Evolutionary conservation across 2,113 vertebrate genomes (phyloP).

Genomic region (Leptocoma aspasia): DNA sequence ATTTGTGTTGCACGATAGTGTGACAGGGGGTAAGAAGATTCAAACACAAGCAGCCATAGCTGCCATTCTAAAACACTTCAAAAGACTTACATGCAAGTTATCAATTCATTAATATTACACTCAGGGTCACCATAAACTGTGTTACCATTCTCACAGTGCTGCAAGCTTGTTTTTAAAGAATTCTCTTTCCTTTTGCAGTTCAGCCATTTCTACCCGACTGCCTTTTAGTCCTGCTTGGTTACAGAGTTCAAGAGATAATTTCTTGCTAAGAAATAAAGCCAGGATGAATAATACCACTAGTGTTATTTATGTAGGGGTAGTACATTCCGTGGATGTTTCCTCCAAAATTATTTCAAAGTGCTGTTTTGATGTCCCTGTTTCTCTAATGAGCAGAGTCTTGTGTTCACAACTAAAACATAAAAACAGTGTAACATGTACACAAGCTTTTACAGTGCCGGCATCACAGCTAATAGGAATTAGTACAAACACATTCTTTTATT

Average conservation of each 20-base stretch:
- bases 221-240: neutral
- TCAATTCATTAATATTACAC: neutral
- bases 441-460: neutral
- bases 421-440: neutral
- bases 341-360: slow-evolving; percentile 12
- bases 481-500: slow-evolving; percentile 46
- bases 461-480: neutral
- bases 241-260: neutral
- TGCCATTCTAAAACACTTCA: neutral
- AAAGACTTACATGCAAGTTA: neutral
- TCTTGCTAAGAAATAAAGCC: neutral
- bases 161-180: neutral
- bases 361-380: neutral
- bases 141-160: neutral
- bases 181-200: neutral
- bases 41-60: neutral
- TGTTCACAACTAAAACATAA: neutral
- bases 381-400: neutral
- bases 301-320: slow-evolving; percentile 28
- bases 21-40: too few species aligned
- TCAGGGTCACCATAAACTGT: neutral
- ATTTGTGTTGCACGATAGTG: too few species aligned
- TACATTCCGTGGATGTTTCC: slow-evolving; percentile 21
- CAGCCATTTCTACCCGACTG: neutral
- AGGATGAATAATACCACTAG: slow-evolving; percentile 6